phyloP scores from a whole-genome alignment of 1,140 invertebrate species.

The Zophobas morio region DNA sequence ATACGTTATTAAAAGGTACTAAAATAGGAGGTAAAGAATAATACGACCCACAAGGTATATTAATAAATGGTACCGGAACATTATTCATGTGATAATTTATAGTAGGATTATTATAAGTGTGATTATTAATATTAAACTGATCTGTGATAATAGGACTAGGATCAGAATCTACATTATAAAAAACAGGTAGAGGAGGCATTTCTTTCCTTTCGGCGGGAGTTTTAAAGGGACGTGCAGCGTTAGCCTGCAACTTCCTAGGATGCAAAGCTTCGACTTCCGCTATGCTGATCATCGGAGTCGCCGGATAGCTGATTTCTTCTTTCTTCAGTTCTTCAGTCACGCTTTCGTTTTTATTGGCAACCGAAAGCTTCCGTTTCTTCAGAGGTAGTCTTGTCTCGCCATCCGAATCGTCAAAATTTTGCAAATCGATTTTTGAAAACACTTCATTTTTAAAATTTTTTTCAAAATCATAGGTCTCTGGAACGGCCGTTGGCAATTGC shows the following conservation, averaged over 20 bases:
- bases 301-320: constrained; percentile 60
- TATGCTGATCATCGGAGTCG: constrained; percentile 60
- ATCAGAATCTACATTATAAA: constrained; percentile 29
- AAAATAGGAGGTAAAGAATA: constrained; percentile 46
- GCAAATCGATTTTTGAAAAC: constrained; percentile 40
- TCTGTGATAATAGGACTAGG: constrained; percentile 55
- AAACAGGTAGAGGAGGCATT: constrained; percentile 54
- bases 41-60: constrained; percentile 43
- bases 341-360: constrained; percentile 44
- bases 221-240: constrained; percentile 51
- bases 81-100: constrained; percentile 61
- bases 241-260: constrained; percentile 19
- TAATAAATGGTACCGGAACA: constrained; percentile 46
- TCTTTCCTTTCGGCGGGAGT: constrained; percentile 58
- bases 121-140: constrained; percentile 60
- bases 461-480: constrained; percentile 50
- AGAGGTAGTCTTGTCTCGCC: constrained; percentile 56
- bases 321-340: constrained; percentile 45
- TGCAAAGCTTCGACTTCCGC: constrained; percentile 56
- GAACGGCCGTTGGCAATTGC: constrained; percentile 47
- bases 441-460: constrained; percentile 50
- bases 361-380: constrained; percentile 58
- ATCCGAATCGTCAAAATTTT: constrained; percentile 51
- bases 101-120: constrained; percentile 60
- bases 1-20: constrained; percentile 40